Evolutionary conservation across 2,113 vertebrate species (phyloP).

Genomic region (Zapus hudsonius): DNA sequence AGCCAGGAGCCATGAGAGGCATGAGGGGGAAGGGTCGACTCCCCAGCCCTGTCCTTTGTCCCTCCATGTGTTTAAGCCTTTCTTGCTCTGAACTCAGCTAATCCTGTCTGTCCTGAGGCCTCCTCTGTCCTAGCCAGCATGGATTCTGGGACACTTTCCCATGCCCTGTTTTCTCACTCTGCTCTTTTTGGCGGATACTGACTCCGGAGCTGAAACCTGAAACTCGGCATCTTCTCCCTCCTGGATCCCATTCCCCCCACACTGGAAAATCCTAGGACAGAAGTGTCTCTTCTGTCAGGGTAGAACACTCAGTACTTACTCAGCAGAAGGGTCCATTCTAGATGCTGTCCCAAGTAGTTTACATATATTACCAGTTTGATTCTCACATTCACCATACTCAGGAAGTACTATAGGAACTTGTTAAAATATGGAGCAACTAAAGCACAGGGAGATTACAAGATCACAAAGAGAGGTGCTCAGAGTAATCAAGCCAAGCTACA

Average conservation of each 20-base stretch:
- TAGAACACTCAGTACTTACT: not conserved
- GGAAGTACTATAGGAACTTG: not conserved
- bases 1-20: not conserved
- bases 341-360: not conserved
- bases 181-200: not conserved
- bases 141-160: not conserved
- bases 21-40: not conserved
- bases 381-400: not conserved
- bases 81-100: not conserved
- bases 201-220: conserved; percentile 3
- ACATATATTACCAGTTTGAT: not conserved
- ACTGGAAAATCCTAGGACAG: conserved; percentile 44
- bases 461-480: not conserved
- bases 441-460: not conserved
- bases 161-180: not conserved
- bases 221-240: not conserved
- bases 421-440: not conserved
- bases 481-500: not conserved
- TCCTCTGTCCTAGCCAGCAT: not conserved
- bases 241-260: not conserved
- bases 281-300: not conserved
- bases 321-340: not conserved
- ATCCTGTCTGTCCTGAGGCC: not conserved
- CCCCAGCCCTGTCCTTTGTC: not conserved
- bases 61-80: not conserved